Evolutionary conservation across 2,113 vertebrate genomes (phyloP).

Genomic region (Eublepharis macularius): DNA sequence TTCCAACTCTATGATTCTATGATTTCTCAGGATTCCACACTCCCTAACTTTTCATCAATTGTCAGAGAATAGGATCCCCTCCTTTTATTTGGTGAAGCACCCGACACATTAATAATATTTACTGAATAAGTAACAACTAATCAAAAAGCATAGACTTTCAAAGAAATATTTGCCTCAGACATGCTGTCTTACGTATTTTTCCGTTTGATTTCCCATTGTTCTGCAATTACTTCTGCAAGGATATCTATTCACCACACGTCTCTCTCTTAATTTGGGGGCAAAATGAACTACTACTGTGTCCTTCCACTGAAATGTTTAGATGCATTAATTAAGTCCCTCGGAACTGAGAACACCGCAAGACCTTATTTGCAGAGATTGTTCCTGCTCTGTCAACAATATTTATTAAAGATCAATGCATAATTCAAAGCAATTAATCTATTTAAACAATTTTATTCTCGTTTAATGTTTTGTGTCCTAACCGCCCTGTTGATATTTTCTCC

Average conservation of each 20-base stretch:
- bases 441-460: slow-evolving; percentile 21
- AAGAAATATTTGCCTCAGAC: background rate
- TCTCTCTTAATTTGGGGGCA: slow-evolving; percentile 24
- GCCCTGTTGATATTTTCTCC: background rate
- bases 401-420: slow-evolving; percentile 27
- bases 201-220: slow-evolving; percentile 19
- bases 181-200: background rate
- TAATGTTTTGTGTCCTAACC: background rate
- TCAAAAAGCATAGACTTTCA: too few species aligned
- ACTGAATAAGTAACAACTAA: background rate
- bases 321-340: slow-evolving; percentile 19
- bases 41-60: background rate
- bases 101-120: background rate
- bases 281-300: slow-evolving; percentile 1
- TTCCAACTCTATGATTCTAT: too few species aligned
- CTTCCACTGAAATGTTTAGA: background rate
- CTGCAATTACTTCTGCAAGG: background rate
- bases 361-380: slow-evolving; percentile 35
- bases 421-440: slow-evolving; percentile 28
- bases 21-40: background rate
- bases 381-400: slow-evolving; percentile 19
- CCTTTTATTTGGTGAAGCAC: background rate
- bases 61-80: background rate
- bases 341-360: slow-evolving; percentile 41
- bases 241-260: background rate